These are phyloP conservation scores for Drosophila pruinosa DNA, from an alignment of 1,140 invertebrate species.

Conservation along the genomic window DNA sequence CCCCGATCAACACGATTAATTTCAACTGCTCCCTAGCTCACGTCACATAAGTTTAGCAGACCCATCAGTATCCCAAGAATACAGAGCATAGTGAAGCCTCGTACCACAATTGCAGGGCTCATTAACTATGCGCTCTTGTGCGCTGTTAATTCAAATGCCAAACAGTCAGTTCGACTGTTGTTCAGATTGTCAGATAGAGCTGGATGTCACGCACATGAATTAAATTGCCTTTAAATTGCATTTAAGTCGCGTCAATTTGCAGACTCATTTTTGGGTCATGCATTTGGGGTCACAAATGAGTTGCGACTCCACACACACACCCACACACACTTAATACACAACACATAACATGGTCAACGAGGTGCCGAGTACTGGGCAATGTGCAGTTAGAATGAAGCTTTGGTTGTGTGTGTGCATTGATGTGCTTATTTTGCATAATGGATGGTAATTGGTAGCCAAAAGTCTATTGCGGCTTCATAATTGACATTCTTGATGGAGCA, in stretches of 20 bases:
- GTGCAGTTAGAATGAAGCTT: too few species aligned
- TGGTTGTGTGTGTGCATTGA: conserved; percentile 30
- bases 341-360: too few species aligned
- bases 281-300: conserved; percentile 27
- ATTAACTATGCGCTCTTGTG: conserved; percentile 46
- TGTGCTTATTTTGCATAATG: conserved; percentile 75
- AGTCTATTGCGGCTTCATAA: conserved; percentile 49
- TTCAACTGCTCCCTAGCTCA: not conserved
- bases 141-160: conserved; percentile 53
- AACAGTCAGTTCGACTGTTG: not conserved
- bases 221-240: conserved; percentile 53
- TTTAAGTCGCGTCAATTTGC: conserved; percentile 55
- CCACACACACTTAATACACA: not conserved
- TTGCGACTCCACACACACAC: not conserved
- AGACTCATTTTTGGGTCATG: conserved; percentile 20
- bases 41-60: not conserved
- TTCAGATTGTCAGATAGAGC: not conserved
- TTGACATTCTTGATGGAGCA: conserved; percentile 41
- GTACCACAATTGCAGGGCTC: conserved; percentile 5
- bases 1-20: not conserved
- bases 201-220: conserved; percentile 3
- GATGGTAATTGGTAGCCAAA: conserved; percentile 56
- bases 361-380: not conserved
- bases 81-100: too few species aligned
- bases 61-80: not conserved